A percentile compares a stretch with the other conserved stretches of the same genome.
Conservation (phyloP, 2,113 vertebrate genomes). For the Synchiropus splendidus region DNA sequence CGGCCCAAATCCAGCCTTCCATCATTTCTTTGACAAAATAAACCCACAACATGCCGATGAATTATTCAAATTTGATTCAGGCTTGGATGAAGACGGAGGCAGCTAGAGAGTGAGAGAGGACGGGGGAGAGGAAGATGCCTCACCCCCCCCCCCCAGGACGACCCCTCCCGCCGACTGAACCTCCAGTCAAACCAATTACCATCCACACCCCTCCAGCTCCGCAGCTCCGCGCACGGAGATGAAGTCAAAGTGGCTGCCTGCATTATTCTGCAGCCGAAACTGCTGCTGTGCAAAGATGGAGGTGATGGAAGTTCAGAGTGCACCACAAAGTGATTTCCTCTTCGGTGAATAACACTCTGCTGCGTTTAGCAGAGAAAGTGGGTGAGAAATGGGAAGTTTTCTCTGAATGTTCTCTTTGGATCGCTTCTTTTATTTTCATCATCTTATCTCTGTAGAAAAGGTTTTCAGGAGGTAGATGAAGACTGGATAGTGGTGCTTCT, state of each 20-base stretch:
- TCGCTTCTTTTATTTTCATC: not conserved
- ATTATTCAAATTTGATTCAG: conserved; percentile 61
- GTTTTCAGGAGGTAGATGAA: too few species aligned
- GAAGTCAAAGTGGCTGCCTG: conserved; percentile 18
- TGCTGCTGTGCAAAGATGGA: conserved; percentile 21
- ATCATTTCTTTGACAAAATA: conserved; percentile 54
- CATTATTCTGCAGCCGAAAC: conserved; percentile 23
- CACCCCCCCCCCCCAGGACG: conserved; percentile 5
- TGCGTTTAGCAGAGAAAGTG: not conserved
- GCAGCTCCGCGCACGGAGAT: conserved; percentile 13
- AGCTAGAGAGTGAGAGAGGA: conserved; percentile 14
- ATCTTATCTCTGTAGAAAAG: too few species aligned
- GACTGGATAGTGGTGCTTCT: too few species aligned
- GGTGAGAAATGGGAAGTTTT: conserved; percentile 1
- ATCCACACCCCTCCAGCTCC: conserved; percentile 28
- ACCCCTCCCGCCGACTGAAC: conserved; percentile 24
- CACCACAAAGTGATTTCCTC: conserved; percentile 13
- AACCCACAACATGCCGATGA: conserved; percentile 52
- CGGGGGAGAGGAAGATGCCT: conserved; percentile 31
- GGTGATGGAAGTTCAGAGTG: conserved; percentile 14
- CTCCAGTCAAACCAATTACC: conserved; percentile 50
- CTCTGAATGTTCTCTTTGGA: not conserved
- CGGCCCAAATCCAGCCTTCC: conserved; percentile 21
- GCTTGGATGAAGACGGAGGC: conserved; percentile 49
- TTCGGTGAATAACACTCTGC: too few species aligned